Evolutionary conservation across 2,888 invertebrate species (phyloP), one percentile per base, ranked within the genome.

Genomic region (Crematogaster levior): DNA sequence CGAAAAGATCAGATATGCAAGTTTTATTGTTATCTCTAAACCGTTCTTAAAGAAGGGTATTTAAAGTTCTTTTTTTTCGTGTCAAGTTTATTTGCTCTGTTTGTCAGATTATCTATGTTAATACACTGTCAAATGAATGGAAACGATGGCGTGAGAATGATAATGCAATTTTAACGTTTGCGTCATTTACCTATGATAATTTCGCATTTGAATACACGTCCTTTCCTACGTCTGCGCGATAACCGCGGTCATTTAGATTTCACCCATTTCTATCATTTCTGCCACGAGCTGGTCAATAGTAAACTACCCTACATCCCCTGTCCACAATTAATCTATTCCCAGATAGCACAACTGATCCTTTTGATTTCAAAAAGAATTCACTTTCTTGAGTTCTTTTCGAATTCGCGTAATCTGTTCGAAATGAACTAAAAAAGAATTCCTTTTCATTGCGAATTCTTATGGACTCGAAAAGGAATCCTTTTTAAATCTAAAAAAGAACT

Each of bases 71-170:
- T 51, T 10, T 24, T n/a, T 27, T 60, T 60, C 27, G 5, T 21
- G 46, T 5, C 30, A 24, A 37, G 21, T 63, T 15, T 60, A 30
- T 24, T 74, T 21, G 37, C 27, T 58, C 18, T 6, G 9, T 46
- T 48, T 18, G 24, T 37, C 74, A 61, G 46, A 24, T 24, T 74
- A 74, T 63, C 65, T 74, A 61, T 74, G 75, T 40, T 65, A 75
- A 75, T 75, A 40, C 3, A 43, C 46, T 73, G 34, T 70, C 21
- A 58, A 21, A 73, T 43, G 58, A 27, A 58, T 27, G 12, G 30
- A 21, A n/a, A 37, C 12, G n/a, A 60, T 46, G n/a, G 10, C 40
- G 27, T 43, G 37, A 6, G 27, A 58, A 72, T 46, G 40, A 53
- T 40, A 40, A 15, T 21, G 27, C 40, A 4, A 51, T 48, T 48